phyloP scores from a whole-genome alignment of 1,140 invertebrate species.

The Diabrotica virgifera region DNA sequence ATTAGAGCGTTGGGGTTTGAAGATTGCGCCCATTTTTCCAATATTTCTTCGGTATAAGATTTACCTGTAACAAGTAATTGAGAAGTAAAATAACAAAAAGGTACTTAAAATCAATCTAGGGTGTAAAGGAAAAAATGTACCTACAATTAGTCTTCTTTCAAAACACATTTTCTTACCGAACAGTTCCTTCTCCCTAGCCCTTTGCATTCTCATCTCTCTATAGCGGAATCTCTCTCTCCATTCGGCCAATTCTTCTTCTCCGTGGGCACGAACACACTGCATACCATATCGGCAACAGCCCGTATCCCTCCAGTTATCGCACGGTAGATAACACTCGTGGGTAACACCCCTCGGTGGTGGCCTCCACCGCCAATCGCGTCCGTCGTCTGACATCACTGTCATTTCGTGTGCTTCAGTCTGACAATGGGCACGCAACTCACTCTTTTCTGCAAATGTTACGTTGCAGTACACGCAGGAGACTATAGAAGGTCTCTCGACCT shows the following conservation, averaged over 20 bases:
- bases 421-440: conserved; percentile 62
- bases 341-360: conserved; percentile 65
- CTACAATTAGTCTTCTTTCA: no score
- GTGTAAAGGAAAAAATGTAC: conserved; percentile 27
- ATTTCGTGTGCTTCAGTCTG: conserved; percentile 65
- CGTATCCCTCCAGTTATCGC: conserved; percentile 54
- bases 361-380: conserved; percentile 67
- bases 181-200: conserved; percentile 64
- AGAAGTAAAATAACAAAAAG: no score
- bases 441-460: conserved; percentile 56
- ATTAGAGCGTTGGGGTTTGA: conserved; percentile 58
- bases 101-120: no score
- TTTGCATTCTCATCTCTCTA: conserved; percentile 59
- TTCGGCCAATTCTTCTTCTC: conserved; percentile 67
- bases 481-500: conserved; percentile 20
- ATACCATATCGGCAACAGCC: conserved; percentile 64
- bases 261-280: conserved; percentile 75
- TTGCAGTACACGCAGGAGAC: conserved; percentile 60
- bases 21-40: conserved; percentile 63
- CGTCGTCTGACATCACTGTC: conserved; percentile 69
- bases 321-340: conserved; percentile 56
- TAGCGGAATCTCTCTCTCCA: conserved; percentile 73
- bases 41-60: conserved; percentile 59
- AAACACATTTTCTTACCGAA: conserved; percentile 60
- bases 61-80: conserved; percentile 34